Conservation (phyloP, 2,888 invertebrate genomes). For the Sabellastarte sp. region DNA sequence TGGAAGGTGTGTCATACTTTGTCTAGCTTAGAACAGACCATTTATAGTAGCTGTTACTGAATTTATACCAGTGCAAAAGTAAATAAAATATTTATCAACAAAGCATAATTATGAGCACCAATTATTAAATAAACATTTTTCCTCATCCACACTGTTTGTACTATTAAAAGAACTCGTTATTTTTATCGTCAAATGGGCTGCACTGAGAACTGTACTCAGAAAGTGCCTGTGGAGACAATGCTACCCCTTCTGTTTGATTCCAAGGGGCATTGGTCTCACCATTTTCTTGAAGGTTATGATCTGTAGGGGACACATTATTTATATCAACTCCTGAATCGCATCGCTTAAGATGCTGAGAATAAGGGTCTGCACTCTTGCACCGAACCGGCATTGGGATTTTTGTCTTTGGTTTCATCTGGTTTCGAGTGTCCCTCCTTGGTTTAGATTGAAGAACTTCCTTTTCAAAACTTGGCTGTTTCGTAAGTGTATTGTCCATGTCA, state of each 20-base stretch:
- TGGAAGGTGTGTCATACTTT: too few relatives aligned
- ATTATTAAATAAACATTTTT: too few relatives aligned
- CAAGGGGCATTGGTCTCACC: constrained; percentile 6
- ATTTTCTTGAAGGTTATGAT: constrained; percentile 13
- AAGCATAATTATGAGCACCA: too few relatives aligned
- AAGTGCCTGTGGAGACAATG: constrained; percentile 1
- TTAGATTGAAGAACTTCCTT: too few relatives aligned
- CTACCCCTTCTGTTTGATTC: background rate
- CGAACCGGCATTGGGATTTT: constrained; percentile 16
- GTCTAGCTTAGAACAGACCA: too few relatives aligned
- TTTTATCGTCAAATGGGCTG: background rate
- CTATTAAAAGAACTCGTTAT: constrained; percentile 2
- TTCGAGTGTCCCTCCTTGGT: constrained; percentile 20
- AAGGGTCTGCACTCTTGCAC: background rate
- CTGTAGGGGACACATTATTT: constrained; percentile 24
- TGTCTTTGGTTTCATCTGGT: constrained; percentile 17
- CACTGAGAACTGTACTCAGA: too few relatives aligned
- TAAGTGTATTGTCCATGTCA: too few relatives aligned
- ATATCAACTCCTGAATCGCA: constrained; percentile 35
- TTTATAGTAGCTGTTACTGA: too few relatives aligned
- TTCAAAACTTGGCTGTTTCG: too few relatives aligned
- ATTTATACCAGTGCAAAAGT: too few relatives aligned
- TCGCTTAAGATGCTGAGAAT: constrained; percentile 16
- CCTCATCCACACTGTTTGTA: too few relatives aligned
- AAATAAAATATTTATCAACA: too few relatives aligned